Evolutionary conservation across 2,113 vertebrate genomes (phyloP), one percentile per base, ranked within the genome.

Genomic region (Pachypanchax playfairii): DNA sequence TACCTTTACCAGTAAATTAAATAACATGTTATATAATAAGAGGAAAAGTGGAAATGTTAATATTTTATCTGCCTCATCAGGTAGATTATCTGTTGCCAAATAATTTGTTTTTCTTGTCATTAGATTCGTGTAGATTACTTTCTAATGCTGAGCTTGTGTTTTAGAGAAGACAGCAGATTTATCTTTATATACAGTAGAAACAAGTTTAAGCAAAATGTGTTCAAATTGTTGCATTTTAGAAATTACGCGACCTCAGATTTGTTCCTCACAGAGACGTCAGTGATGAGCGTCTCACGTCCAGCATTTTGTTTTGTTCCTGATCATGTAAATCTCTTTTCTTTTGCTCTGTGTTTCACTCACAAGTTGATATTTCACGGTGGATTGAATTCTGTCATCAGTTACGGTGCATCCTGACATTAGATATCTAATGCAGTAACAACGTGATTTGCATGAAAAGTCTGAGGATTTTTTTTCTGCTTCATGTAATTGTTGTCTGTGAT

Each of bases 31-130:
- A 28, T 54, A 47, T 24, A 9, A 52, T 3, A 3, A 55, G 10
- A 35, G 33, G 20, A 35, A 70, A 39, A 60, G 52, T 60, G 63
- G 43, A 64, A 73, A 62, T 60, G 36, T 69, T 5, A 21, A 51
- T 41, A 17, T 71, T 36, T 38, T 9, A 18, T 75, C 76, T 67
- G 47, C 74, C 72, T 73, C 25, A 49, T 35, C 10, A 3, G 73
- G 75, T 47, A 24, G 81, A 77, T 58, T 6, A 20, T 28, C 24
- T 77, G 71, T 86, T 87, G 88, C 86, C 88, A 89, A 88, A 89
- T 77, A 12, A 48, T 62, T 67, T 59, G 20, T 65, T 82, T 73
- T 73, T 33, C 17, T 67, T 75, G 11, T 77, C 18, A 44, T 70
- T 57, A 26, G 48, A 59, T 56, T 70, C 29, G 41, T 24, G 31